Conservation (phyloP, 2,797 vertebrate genomes). For the Mormyrus hasselquistii region DNA sequence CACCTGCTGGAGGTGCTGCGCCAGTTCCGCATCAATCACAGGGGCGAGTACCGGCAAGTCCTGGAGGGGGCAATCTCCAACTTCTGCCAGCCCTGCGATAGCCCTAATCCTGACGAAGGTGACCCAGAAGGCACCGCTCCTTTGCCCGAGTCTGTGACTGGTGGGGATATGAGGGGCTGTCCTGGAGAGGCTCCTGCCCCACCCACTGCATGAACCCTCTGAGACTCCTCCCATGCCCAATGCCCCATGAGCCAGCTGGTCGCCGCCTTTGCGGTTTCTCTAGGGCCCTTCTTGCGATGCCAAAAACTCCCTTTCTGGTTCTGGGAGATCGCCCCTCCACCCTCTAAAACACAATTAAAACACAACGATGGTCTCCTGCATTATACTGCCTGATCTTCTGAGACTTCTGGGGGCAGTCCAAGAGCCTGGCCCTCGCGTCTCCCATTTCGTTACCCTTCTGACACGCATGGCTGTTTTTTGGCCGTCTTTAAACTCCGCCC, state of each 20-base stretch:
- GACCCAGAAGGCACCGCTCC: conserved; percentile 42
- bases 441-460: not conserved
- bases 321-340: not conserved
- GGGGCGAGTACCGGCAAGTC: conserved; percentile 91
- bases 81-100: conserved; percentile 73
- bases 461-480: not conserved
- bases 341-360: not conserved
- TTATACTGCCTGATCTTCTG: not conserved
- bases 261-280: not conserved
- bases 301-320: not conserved
- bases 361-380: not conserved
- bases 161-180: conserved; percentile 43
- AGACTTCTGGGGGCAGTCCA: not conserved
- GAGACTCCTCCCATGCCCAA: not conserved
- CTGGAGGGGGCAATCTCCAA: conserved; percentile 89
- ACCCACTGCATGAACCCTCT: conserved; percentile 51
- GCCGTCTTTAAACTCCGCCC: too few relatives aligned
- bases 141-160: conserved; percentile 37
- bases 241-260: conserved; percentile 15
- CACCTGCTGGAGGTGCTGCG: conserved; percentile 90
- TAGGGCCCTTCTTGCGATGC: not conserved
- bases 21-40: conserved; percentile 95
- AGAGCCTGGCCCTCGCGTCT: not conserved
- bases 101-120: conserved; percentile 32
- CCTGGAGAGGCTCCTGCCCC: conserved; percentile 41